Conservation (phyloP, 1,140 invertebrate species). For the Ceratina calcarata region DNA sequence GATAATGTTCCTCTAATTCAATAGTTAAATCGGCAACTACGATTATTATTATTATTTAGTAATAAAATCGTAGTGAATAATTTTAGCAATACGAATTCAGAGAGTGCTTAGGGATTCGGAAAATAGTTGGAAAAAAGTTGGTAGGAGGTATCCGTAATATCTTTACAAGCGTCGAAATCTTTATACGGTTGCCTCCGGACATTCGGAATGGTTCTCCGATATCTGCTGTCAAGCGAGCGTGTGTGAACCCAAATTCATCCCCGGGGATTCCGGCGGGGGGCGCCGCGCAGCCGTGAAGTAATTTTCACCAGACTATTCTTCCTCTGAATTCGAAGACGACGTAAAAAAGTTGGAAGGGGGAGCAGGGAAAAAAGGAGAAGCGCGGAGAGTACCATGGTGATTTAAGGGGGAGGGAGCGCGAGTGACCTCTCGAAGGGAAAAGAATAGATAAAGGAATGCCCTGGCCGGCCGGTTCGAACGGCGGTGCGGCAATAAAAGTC, state of each 20-base stretch:
- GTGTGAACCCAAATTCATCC: conserved; percentile 30
- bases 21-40: no score
- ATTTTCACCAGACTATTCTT: conserved; percentile 44
- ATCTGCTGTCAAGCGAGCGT: conserved; percentile 28
- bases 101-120: background rate
- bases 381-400: background rate
- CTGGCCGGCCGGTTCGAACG: background rate
- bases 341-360: background rate
- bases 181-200: conserved; percentile 10
- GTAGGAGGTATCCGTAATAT: background rate
- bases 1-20: no score
- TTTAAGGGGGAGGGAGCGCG: conserved; percentile 21
- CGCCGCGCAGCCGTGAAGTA: conserved; percentile 13
- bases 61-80: no score
- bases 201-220: conserved; percentile 33
- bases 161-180: conserved; percentile 39
- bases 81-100: no score
- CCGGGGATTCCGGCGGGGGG: conserved; percentile 5
- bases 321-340: conserved; percentile 28
- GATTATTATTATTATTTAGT: no score
- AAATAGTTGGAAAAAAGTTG: background rate
- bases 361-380: background rate
- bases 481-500: conserved; percentile 37
- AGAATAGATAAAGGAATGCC: conserved; percentile 6
- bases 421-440: conserved; percentile 9